Evolutionary conservation across 2,888 invertebrate species (phyloP).

Genomic region (Meiosimyza decipiens): DNA sequence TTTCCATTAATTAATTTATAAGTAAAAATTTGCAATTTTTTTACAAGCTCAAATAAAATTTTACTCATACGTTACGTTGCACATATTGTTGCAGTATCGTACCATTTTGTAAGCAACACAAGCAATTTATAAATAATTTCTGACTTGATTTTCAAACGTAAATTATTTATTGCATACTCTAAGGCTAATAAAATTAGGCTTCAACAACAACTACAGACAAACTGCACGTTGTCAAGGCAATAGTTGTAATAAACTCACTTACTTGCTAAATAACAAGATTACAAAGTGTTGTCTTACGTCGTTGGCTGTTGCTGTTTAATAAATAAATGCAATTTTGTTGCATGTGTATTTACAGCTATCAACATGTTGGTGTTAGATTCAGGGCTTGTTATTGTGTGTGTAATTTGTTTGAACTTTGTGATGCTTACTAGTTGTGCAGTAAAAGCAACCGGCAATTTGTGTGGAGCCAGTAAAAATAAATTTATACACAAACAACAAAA

Average conservation of each 20-base stretch:
- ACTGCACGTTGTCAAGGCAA: conserved; percentile 16
- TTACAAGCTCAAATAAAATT: not conserved
- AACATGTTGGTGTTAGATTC: not conserved
- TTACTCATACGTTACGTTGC: not conserved
- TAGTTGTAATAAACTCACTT: conserved; percentile 22
- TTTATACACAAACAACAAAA: no score
- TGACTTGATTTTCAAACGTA: no score
- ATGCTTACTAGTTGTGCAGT: no score
- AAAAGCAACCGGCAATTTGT: no score
- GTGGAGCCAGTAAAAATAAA: no score
- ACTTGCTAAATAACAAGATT: not conserved
- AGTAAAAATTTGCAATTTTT: not conserved
- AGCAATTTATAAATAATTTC: no score
- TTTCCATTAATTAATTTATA: not conserved
- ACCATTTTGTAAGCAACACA: no score
- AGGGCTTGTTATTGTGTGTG: not conserved
- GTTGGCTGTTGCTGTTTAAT: not conserved
- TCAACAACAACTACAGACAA: conserved; percentile 1
- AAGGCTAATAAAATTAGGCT: conserved; percentile 13
- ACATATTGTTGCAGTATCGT: not conserved
- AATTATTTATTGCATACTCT: not conserved
- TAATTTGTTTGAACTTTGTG: not conserved
- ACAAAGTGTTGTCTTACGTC: not conserved
- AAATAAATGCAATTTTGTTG: not conserved
- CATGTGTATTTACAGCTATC: not conserved